Evolutionary conservation across 2,797 vertebrate species (phyloP).

Genomic region (Taeniopygia guttata): DNA sequence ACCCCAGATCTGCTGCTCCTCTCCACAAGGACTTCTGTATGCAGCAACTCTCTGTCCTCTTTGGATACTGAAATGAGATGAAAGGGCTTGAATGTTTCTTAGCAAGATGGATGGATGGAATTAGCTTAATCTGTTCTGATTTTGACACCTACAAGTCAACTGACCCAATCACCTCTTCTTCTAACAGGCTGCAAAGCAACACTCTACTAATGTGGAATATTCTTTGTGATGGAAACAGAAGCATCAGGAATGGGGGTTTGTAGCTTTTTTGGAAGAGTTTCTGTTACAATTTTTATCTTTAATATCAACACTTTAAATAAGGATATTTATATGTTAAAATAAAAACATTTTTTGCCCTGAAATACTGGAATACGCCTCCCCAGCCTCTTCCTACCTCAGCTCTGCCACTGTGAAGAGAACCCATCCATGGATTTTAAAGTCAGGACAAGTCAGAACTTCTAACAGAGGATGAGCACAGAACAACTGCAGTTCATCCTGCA

Average conservation of each 20-base stretch:
- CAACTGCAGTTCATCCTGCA: neutral
- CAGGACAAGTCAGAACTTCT: neutral
- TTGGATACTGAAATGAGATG: neutral
- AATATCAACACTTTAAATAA: neutral
- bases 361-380: neutral
- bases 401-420: neutral
- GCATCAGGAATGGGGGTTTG: neutral
- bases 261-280: neutral
- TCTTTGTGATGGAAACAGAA: slow-evolving; percentile 22
- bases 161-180: neutral
- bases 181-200: neutral
- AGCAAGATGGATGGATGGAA: slow-evolving; percentile 37
- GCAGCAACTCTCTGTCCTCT: neutral
- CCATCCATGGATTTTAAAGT: neutral
- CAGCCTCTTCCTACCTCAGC: neutral
- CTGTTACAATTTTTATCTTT: slow-evolving; percentile 14
- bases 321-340: slow-evolving; percentile 28
- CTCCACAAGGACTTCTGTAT: neutral
- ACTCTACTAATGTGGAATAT: neutral
- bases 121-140: slow-evolving; percentile 14
- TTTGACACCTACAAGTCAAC: neutral
- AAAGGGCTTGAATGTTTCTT: slow-evolving; percentile 20
- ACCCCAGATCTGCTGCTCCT: neutral
- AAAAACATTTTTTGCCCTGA: neutral
- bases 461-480: neutral